Evolutionary conservation across 2,113 vertebrate species (phyloP).

Genomic region (Periophthalmus modestus): DNA sequence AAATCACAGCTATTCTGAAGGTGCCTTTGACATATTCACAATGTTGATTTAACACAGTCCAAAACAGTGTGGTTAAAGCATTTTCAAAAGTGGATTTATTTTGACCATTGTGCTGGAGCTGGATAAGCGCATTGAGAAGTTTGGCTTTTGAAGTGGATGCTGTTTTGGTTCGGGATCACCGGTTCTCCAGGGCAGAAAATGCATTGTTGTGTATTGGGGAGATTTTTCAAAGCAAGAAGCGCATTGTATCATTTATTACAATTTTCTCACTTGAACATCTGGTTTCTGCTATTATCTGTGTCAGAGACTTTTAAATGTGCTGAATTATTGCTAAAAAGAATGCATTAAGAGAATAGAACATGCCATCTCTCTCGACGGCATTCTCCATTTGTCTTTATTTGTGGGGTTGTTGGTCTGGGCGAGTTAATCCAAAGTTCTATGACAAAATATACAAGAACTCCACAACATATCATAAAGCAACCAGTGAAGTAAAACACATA

Average conservation of each 20-base stretch:
- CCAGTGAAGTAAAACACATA: too few relatives aligned
- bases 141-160: not conserved
- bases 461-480: not conserved
- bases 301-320: not conserved
- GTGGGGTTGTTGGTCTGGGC: not conserved
- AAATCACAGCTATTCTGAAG: constrained; percentile 43
- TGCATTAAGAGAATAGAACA: too few relatives aligned
- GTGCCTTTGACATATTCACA: constrained; percentile 44
- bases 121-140: not conserved
- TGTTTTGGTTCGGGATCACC: not conserved
- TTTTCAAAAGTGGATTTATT: not conserved
- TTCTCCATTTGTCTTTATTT: too few relatives aligned
- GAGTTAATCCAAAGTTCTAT: not conserved
- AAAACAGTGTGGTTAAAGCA: constrained; percentile 20
- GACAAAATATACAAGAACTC: not conserved
- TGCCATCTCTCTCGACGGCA: too few relatives aligned
- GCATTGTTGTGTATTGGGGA: not conserved
- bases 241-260: not conserved
- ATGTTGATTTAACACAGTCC: constrained; percentile 14
- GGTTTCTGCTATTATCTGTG: not conserved
- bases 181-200: not conserved
- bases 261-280: not conserved
- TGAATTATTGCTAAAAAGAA: too few relatives aligned
- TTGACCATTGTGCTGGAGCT: not conserved
- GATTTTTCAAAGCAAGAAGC: not conserved